These are phyloP conservation scores for Eilema depressum DNA, from an alignment of 2,888 invertebrate genomes.

Conservation along the genomic window DNA sequence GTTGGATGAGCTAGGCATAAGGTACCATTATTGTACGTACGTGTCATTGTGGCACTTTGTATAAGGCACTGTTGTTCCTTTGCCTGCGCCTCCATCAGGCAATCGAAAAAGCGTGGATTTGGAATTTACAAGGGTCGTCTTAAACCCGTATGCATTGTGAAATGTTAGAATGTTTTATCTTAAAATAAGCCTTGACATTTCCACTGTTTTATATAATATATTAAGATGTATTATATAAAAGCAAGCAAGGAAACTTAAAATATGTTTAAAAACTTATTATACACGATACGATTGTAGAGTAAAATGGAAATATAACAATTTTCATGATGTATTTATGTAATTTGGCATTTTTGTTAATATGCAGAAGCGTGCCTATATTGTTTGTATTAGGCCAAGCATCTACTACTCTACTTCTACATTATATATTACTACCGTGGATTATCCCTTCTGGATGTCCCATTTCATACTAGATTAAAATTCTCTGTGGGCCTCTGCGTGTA, in stretches of 20 bases:
- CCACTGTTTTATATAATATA: too few relatives aligned
- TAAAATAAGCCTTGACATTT: too few relatives aligned
- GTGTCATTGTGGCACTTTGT: neutral
- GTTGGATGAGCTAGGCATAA: neutral
- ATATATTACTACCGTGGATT: neutral
- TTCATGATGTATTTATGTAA: too few relatives aligned
- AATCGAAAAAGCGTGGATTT: neutral
- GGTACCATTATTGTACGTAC: neutral
- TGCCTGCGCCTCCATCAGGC: neutral
- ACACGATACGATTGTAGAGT: too few relatives aligned
- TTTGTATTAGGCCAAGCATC: too few relatives aligned
- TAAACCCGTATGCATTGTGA: neutral
- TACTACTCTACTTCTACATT: neutral
- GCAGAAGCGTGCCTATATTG: too few relatives aligned
- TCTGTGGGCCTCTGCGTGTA: neutral
- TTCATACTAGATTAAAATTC: constrained; percentile 4
- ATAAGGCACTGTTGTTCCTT: neutral
- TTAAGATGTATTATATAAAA: too few relatives aligned
- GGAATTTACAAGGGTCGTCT: neutral
- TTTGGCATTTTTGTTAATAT: too few relatives aligned
- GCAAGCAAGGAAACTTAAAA: too few relatives aligned
- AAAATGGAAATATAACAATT: too few relatives aligned
- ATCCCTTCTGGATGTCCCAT: neutral
- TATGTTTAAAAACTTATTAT: too few relatives aligned
- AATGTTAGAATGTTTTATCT: too few relatives aligned